phyloP scores from a whole-genome alignment of 37 sponge, comb jelly and placozoan species.

The Agelas oroides region DNA sequence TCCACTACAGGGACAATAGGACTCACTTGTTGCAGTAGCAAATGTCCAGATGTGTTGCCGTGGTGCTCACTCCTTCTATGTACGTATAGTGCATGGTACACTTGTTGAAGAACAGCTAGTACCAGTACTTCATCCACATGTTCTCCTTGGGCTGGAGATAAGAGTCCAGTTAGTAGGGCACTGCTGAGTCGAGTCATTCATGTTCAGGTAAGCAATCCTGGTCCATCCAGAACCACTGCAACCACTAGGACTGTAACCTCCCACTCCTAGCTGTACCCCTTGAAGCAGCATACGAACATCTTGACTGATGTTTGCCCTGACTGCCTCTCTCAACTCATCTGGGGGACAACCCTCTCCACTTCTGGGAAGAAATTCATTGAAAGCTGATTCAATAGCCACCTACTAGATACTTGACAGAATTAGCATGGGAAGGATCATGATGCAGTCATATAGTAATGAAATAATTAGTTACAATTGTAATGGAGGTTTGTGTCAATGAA shows the following conservation, averaged over 20 bases:
- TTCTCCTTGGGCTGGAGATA: not conserved
- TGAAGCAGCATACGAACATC: too few relatives aligned
- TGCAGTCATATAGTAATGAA: too few relatives aligned
- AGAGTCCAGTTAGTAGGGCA: not conserved
- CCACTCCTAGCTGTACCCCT: too few relatives aligned
- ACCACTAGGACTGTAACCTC: not conserved
- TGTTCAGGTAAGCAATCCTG: slow-evolving; percentile 8
- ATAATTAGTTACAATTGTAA: too few relatives aligned
- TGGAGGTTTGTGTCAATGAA: too few relatives aligned
- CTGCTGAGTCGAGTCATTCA: slow-evolving; percentile 1
- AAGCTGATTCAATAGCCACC: too few relatives aligned
- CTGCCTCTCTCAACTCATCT: too few relatives aligned
- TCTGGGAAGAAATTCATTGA: too few relatives aligned
- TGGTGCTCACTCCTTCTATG: not conserved
- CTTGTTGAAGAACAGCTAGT: not conserved
- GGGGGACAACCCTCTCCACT: too few relatives aligned
- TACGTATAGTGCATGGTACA: slow-evolving; percentile 8
- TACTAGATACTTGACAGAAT: too few relatives aligned
- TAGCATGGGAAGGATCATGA: too few relatives aligned
- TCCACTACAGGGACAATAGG: not conserved
- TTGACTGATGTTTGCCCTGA: too few relatives aligned
- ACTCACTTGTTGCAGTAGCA: not conserved
- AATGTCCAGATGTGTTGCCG: slow-evolving; percentile 26
- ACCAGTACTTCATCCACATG: not conserved
- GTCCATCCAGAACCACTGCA: slow-evolving; percentile 8